Conservation (phyloP, 2,888 invertebrate species). For the Resseliella maxima region DNA sequence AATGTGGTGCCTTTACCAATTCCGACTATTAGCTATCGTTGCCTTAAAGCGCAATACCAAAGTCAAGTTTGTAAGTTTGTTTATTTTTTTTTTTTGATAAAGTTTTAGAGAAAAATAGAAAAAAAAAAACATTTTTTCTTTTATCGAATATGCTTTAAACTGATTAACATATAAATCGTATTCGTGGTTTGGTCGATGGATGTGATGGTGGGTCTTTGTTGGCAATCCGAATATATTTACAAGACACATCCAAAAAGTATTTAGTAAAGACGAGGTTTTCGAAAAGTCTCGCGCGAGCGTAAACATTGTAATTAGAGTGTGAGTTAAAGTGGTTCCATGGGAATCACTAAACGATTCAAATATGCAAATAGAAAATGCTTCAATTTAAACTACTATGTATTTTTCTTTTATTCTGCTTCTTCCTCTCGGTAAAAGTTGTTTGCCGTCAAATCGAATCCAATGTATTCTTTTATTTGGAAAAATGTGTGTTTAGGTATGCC, state of each 20-base stretch:
- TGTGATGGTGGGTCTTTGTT: not conserved
- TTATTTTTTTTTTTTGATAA: conserved; percentile 46
- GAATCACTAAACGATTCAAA: conserved; percentile 49
- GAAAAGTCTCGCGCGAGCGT: not conserved
- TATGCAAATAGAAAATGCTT: conserved; percentile 53
- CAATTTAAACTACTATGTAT: conserved; percentile 26
- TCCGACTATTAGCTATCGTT: conserved; percentile 27
- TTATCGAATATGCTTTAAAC: conserved; percentile 41
- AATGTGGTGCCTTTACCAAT: too few relatives aligned
- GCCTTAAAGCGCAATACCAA: not conserved
- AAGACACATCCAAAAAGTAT: not conserved
- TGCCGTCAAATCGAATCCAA: not conserved
- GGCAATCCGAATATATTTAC: not conserved
- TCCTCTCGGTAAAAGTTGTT: not conserved
- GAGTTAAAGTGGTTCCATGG: conserved; percentile 50
- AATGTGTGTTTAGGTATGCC: conserved; percentile 2
- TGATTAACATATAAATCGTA: conserved; percentile 55
- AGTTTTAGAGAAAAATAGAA: conserved; percentile 21
- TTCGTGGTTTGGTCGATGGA: conserved; percentile 35
- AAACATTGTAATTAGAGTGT: conserved; percentile 3
- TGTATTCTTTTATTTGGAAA: not conserved
- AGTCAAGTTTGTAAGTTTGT: not conserved
- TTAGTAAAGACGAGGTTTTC: not conserved
- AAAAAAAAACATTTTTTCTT: too few relatives aligned
- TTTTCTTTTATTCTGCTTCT: not conserved